Conservation (phyloP, 2,888 invertebrate genomes). For the Synergus itoensis region DNA sequence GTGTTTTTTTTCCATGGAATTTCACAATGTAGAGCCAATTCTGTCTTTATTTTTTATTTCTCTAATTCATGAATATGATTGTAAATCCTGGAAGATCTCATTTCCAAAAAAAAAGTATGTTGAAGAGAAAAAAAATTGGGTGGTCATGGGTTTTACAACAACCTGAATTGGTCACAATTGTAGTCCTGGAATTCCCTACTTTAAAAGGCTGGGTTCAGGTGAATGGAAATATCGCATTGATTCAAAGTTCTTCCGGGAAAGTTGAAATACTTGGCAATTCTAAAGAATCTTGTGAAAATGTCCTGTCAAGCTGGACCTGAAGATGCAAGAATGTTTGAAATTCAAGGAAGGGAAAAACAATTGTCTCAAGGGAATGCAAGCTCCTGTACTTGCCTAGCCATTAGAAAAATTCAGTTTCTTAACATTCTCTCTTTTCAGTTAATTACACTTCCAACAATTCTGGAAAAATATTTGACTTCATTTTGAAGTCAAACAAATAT, state of each 20-base stretch:
- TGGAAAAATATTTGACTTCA: neutral
- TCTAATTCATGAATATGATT: neutral
- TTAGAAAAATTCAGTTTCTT: neutral
- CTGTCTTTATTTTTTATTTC: neutral
- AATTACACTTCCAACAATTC: neutral
- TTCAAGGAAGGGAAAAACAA: neutral
- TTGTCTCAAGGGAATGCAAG: neutral
- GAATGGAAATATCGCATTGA: slow-evolving; percentile 12
- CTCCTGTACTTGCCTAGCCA: neutral
- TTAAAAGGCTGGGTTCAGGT: neutral
- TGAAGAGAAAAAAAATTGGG: neutral
- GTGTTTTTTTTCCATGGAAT: neutral
- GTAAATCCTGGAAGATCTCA: neutral
- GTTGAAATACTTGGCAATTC: neutral
- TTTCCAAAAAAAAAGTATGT: neutral
- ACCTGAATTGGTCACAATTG: neutral
- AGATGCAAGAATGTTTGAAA: neutral
- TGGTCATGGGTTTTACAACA: neutral
- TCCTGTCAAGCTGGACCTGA: neutral
- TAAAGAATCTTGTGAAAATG: slow-evolving; percentile 3
- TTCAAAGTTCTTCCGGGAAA: slow-evolving; percentile 8
- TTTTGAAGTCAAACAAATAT: neutral
- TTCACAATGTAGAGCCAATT: neutral
- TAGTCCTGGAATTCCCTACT: neutral
- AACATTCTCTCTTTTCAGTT: neutral